Evolutionary conservation across 2,888 invertebrate species (phyloP).

Genomic region (Drepana falcataria): DNA sequence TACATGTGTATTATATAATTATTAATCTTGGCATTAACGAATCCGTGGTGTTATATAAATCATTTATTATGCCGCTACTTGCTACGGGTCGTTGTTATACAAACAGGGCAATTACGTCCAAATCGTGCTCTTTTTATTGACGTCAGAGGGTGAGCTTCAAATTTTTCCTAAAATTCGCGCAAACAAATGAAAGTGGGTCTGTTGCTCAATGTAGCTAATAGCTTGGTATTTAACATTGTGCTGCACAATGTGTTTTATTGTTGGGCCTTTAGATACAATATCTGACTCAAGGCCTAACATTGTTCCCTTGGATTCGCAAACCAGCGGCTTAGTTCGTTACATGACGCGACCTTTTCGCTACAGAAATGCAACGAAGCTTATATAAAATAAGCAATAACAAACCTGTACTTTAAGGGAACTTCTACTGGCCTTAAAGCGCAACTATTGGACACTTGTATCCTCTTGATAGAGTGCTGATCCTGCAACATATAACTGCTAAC

Average conservation of each 20-base stretch:
- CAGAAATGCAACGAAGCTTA: no score
- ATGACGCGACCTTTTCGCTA: no score
- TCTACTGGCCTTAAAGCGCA: no score
- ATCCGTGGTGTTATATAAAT: not conserved
- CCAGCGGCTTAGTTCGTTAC: not conserved
- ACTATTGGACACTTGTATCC: no score
- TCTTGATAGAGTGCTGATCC: no score
- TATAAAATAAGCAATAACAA: no score
- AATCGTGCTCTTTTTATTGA: slow-evolving; percentile 19
- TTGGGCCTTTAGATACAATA: slow-evolving; percentile 12
- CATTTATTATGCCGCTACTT: not conserved
- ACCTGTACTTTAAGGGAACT: no score
- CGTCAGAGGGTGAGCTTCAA: slow-evolving; percentile 18
- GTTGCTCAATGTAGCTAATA: not conserved
- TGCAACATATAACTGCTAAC: no score
- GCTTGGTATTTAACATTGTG: not conserved
- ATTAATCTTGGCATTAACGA: not conserved
- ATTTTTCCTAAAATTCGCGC: not conserved
- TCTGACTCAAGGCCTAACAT: slow-evolving; percentile 8
- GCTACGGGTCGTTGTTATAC: not conserved
- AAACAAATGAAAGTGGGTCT: not conserved
- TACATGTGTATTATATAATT: not conserved
- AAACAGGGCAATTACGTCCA: slow-evolving; percentile 14
- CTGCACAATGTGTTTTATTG: slow-evolving; percentile 1
- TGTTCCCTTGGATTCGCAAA: not conserved